A percentile compares a stretch with the other conserved stretches of the same genome.
Evolutionary conservation across 2,888 invertebrate species (phyloP).

Genomic region (Megalurothrips usitatus): DNA sequence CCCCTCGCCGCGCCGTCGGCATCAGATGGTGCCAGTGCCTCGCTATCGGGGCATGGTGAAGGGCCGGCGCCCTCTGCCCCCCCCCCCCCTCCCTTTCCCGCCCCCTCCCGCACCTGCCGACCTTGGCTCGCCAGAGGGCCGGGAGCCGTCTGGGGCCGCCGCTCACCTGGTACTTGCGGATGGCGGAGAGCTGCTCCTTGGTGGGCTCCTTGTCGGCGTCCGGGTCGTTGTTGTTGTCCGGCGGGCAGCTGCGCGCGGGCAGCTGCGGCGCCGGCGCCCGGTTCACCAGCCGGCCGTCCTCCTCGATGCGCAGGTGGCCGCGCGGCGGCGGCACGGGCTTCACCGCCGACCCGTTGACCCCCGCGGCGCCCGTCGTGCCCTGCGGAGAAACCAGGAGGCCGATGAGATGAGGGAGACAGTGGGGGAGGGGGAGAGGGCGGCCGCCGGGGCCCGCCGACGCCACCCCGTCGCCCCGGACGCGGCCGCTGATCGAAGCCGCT

Average conservation of each 20-base stretch:
- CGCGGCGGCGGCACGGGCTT: slow-evolving; percentile 61
- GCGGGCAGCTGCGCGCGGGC: slow-evolving; percentile 40
- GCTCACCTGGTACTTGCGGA: slow-evolving; percentile 86
- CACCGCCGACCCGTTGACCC: slow-evolving; percentile 42
- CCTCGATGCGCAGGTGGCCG: slow-evolving; percentile 60
- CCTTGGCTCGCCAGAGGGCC: neutral
- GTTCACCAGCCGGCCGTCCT: slow-evolving; percentile 58
- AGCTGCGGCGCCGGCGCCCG: slow-evolving; percentile 54
- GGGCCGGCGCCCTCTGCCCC: neutral
- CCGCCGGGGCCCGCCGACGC: too few relatives aligned
- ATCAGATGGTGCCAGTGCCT: neutral
- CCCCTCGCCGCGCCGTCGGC: neutral
- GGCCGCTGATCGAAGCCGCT: slow-evolving; percentile 33
- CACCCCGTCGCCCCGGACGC: neutral
- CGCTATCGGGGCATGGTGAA: neutral
- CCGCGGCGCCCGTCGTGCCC: slow-evolving; percentile 29
- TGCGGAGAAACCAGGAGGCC: neutral
- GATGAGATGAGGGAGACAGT: neutral
- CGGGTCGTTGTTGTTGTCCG: slow-evolving; percentile 48
- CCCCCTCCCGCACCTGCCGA: neutral
- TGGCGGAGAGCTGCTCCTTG: slow-evolving; percentile 84
- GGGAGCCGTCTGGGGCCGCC: slow-evolving; percentile 33
- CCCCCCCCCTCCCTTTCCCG: neutral
- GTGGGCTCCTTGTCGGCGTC: slow-evolving; percentile 56
- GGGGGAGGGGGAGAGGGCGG: neutral